These are phyloP conservation scores for Epizoanthus stellaris DNA, from an alignment of 92 coral and sea anemone species.

Conservation along the genomic window DNA sequence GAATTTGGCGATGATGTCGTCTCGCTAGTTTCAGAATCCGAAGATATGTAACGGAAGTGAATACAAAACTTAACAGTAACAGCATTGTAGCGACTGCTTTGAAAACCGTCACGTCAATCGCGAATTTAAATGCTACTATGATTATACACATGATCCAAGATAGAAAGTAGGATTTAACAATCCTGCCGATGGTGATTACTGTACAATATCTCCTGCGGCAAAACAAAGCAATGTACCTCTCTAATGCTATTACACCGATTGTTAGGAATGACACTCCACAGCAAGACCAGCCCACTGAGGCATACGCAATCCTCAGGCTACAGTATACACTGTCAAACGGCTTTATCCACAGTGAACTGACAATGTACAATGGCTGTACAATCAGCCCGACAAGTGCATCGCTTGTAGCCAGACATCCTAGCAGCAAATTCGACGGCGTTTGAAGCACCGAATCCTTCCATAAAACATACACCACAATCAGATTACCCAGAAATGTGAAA, in stretches of 20 bases:
- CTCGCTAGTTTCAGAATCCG: conserved; percentile 23
- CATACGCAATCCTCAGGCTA: conserved; percentile 11
- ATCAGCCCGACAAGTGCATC: conserved; percentile 24
- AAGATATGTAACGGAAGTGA: conserved; percentile 8
- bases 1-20: conserved; percentile 26
- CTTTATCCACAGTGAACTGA: conserved; percentile 13
- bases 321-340: conserved; percentile 2
- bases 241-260: background rate
- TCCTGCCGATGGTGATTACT: background rate
- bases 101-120: background rate
- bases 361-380: conserved; percentile 10
- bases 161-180: background rate
- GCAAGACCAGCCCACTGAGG: conserved; percentile 19
- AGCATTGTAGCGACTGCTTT: background rate
- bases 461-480: conserved; percentile 20
- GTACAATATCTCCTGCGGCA: conserved; percentile 12
- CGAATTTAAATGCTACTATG: background rate
- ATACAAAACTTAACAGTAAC: background rate
- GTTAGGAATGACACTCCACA: conserved; percentile 37
- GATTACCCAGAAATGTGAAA: conserved; percentile 15
- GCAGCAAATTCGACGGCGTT: conserved; percentile 20
- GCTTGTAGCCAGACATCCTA: conserved; percentile 24
- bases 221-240: conserved; percentile 26
- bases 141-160: background rate
- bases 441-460: conserved; percentile 17